Percentiles rank a stretch among this genome's conserved stretches.
Conservation (phyloP, 2,888 invertebrate species). For the Lasius fuliginosus region DNA sequence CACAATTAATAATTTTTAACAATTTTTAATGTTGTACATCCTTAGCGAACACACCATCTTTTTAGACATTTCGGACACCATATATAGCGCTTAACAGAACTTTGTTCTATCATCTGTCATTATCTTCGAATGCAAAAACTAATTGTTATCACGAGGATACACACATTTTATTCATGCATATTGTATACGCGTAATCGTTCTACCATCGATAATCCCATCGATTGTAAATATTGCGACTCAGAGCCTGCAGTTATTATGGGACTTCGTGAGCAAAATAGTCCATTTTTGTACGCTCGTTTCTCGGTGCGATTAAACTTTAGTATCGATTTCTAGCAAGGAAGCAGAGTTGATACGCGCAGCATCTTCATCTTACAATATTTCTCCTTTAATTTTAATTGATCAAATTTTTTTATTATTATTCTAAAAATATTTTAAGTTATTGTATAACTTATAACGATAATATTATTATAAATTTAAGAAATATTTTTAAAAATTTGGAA, state of each 20-base stretch:
- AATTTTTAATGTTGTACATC: not conserved
- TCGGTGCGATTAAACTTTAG: slow-evolving; percentile 22
- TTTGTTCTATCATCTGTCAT: not conserved
- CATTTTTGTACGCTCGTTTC: slow-evolving; percentile 64
- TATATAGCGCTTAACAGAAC: not conserved
- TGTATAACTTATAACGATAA: not conserved
- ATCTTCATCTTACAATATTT: not conserved
- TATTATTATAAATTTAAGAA: not conserved
- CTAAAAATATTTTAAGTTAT: not conserved
- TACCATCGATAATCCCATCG: slow-evolving; percentile 2
- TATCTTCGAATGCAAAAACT: not conserved
- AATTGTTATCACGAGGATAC: slow-evolving; percentile 13
- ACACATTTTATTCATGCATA: slow-evolving; percentile 34
- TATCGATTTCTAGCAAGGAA: slow-evolving; percentile 1
- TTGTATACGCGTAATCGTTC: slow-evolving; percentile 30
- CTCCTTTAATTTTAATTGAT: not conserved
- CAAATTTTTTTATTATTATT: not conserved
- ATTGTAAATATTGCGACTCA: slow-evolving; percentile 33
- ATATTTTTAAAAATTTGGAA: not conserved
- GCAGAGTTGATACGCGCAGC: not conserved
- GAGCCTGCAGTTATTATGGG: slow-evolving; percentile 45
- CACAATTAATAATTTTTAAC: not conserved
- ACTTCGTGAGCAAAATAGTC: slow-evolving; percentile 26
- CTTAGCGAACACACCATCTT: not conserved
- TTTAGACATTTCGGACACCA: not conserved